A percentile compares a stretch with the other conserved stretches of the same genome.
Evolutionary conservation across 2,888 invertebrate species (phyloP).

Genomic region (Pilophorus perplexus): DNA sequence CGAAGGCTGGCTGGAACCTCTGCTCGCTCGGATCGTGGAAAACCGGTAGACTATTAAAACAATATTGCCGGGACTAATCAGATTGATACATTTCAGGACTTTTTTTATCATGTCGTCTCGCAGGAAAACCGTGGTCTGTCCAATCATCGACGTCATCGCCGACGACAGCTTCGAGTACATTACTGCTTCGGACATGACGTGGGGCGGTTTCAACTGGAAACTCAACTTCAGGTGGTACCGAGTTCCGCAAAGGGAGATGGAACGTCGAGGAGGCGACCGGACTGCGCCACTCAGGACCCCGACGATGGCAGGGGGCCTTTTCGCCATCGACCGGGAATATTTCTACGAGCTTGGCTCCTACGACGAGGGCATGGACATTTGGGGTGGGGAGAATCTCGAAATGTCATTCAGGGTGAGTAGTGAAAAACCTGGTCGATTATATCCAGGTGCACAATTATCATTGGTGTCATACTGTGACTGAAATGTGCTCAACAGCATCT

Average conservation of each 20-base stretch:
- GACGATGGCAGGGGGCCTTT: slow-evolving; percentile 97
- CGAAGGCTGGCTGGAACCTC: slow-evolving; percentile 97
- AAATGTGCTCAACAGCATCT: too few species aligned
- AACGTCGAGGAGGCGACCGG: slow-evolving; percentile 86
- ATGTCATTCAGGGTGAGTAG: slow-evolving; percentile 86
- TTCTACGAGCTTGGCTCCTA: slow-evolving; percentile 98
- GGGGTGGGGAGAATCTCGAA: slow-evolving; percentile 96
- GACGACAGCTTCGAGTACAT: slow-evolving; percentile 99
- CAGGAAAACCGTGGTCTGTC: slow-evolving; percentile 90
- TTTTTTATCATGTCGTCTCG: slow-evolving; percentile 35
- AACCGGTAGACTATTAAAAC: slow-evolving; percentile 61
- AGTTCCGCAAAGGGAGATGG: slow-evolving; percentile 95
- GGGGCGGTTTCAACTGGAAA: slow-evolving; percentile 99
- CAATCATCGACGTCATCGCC: slow-evolving; percentile 97
- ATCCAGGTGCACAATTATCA: too few species aligned
- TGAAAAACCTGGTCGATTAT: too few species aligned
- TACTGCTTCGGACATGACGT: slow-evolving; percentile 97
- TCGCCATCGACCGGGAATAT: slow-evolving; percentile 91
- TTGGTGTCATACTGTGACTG: too few species aligned
- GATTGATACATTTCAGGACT: not conserved
- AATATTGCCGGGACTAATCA: not conserved
- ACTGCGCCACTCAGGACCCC: slow-evolving; percentile 91
- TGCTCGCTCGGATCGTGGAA: slow-evolving; percentile 85
- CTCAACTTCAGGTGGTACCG: slow-evolving; percentile 99
- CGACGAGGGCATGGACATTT: slow-evolving; percentile 99